Conservation (phyloP, 2,888 invertebrate species). For the Dromius quadrimaculatus region DNA sequence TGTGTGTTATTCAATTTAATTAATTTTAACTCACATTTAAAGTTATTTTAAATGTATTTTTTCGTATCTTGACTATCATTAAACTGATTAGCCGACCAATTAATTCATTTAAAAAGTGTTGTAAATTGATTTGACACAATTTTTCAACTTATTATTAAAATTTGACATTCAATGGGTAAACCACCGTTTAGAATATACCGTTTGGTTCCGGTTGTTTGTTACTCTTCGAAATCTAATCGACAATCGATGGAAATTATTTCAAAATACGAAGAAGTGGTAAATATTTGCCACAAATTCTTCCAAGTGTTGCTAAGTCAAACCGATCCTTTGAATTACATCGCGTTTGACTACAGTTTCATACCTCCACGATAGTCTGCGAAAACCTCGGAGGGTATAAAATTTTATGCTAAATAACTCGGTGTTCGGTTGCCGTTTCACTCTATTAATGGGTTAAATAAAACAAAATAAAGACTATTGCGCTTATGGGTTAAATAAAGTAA, state of each 20-base stretch:
- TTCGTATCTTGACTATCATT: slow-evolving; percentile 38
- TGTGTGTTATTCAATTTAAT: slow-evolving; percentile 3
- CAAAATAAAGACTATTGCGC: slow-evolving; percentile 10
- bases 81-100: slow-evolving; percentile 1
- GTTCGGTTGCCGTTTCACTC: background rate
- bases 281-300: slow-evolving; percentile 35
- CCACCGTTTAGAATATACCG: slow-evolving; percentile 49
- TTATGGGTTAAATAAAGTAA: slow-evolving; percentile 7
- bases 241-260: slow-evolving; percentile 46
- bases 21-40: slow-evolving; percentile 8
- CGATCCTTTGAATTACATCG: slow-evolving; percentile 37
- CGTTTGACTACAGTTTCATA: slow-evolving; percentile 62
- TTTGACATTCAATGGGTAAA: slow-evolving; percentile 44
- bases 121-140: slow-evolving; percentile 10
- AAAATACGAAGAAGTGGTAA: slow-evolving; percentile 43
- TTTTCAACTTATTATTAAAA: slow-evolving; percentile 28
- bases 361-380: slow-evolving; percentile 61
- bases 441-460: too few relatives aligned
- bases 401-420: slow-evolving; percentile 7
- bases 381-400: slow-evolving; percentile 28
- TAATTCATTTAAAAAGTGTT: background rate
- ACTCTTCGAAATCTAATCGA: slow-evolving; percentile 35
- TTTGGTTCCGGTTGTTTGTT: slow-evolving; percentile 32
- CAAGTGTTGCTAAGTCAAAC: slow-evolving; percentile 27
- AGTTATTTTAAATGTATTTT: slow-evolving; percentile 43